Evolutionary conservation across 2,888 invertebrate species (phyloP), one percentile per base, ranked within the genome.

Genomic region (Ormyrus labotus): DNA sequence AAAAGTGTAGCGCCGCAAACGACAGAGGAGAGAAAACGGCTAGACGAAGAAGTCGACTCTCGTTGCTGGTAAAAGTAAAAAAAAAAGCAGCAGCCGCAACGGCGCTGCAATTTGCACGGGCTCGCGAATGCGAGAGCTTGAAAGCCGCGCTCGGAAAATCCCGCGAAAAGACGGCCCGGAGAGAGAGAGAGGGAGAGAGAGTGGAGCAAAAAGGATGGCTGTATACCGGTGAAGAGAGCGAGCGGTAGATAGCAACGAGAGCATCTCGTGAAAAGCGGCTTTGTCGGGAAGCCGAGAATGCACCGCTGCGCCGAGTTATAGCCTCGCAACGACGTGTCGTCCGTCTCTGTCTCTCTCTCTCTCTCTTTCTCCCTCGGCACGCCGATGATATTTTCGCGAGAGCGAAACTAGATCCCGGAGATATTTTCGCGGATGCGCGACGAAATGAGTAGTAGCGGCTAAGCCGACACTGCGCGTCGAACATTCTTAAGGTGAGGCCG

Each of bases 381-480:
- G 34, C n/a, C 13, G 69, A 13, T 45, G 78, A 79, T 69, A 60
- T 79, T 79, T 79, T 61, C 69, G 63, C 74, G 34, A 47, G 65
- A 45, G 64, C 72, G 67, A 63, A 73, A 70, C 77, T 77, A 68
- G 64, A 77, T 77, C 69, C 77, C 70, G 11, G 65, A 57, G 61
- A 70, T 77, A 48, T 70, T 64, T 77, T 70, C 58, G 57, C 70
- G 77, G 70, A 77, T 64, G 64, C 47, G 60, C 58, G 9, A 47
- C 13, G 60, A 48, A 50, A 50, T 57, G 57, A 67, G 67, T 58
- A 53, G 10, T 48, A 53, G 69, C 47, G 10, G 2, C 6, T 11
- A n/a, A 67, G 45, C 11, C 8, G 6, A 11, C 11, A 9, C 69
- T 58, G 3, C 34, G 34, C 34, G 34, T 34, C 34, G 34, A 34